A percentile compares a stretch with the other conserved stretches of the same genome.
phyloP scores from a whole-genome alignment of 37 sponge, comb jelly and placozoan species.

The Chondrosia reniformis region DNA sequence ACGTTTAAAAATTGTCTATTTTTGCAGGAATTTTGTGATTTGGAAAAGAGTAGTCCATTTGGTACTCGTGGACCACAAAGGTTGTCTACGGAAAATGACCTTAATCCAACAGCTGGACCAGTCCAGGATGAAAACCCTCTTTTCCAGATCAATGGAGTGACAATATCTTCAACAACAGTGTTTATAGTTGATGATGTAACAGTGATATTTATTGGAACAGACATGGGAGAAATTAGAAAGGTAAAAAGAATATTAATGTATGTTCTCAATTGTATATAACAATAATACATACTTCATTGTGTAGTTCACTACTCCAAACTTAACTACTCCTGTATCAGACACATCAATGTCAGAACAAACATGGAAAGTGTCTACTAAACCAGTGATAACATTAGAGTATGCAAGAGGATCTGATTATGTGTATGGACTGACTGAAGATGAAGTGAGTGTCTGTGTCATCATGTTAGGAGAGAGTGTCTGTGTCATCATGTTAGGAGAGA shows the following conservation, averaged over 20 bases:
- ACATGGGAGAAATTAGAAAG: slow-evolving; percentile 6
- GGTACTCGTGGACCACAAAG: not conserved
- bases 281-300: not conserved
- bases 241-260: not conserved
- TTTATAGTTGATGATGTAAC: slow-evolving; percentile 15
- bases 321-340: not conserved
- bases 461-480: slow-evolving; percentile 12
- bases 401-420: slow-evolving; percentile 47
- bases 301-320: not conserved
- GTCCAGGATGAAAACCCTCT: not conserved
- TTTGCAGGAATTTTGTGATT: not conserved
- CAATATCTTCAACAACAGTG: not conserved
- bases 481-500: not conserved
- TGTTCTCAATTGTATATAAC: not conserved
- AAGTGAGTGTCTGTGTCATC: slow-evolving; percentile 14
- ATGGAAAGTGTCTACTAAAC: slow-evolving; percentile 21
- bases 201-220: slow-evolving; percentile 6
- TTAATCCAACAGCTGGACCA: not conserved
- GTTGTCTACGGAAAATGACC: not conserved
- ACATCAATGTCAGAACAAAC: slow-evolving; percentile 9
- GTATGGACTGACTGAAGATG: slow-evolving; percentile 18
- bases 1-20: too few species aligned
- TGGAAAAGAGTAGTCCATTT: not conserved
- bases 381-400: slow-evolving; percentile 31
- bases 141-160: not conserved